phyloP scores from a whole-genome alignment of 2,113 vertebrate genomes.

The Columbina picui region DNA sequence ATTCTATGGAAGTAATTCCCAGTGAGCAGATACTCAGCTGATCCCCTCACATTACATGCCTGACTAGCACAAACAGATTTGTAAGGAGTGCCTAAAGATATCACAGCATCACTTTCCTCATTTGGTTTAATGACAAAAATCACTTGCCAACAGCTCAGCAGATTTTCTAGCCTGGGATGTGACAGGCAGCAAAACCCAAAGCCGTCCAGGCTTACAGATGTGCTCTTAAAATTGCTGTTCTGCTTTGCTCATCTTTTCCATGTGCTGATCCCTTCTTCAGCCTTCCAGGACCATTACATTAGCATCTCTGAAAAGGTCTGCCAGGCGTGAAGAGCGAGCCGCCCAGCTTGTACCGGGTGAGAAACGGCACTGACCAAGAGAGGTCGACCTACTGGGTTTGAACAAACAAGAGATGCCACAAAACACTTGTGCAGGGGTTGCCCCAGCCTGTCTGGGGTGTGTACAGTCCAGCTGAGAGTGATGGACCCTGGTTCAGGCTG shows the following conservation, averaged over 20 bases:
- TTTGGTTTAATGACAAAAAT: not conserved
- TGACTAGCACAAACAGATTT: not conserved
- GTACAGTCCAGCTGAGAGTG: not conserved
- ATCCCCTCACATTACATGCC: not conserved
- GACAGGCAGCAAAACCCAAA: not conserved
- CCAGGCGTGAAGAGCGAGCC: not conserved
- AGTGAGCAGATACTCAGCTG: rapidly evolving
- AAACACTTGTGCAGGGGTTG: not conserved
- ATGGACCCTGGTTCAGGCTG: not conserved
- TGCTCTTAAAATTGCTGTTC: not conserved
- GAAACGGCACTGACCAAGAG: not conserved
- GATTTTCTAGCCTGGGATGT: not conserved
- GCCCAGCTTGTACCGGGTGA: not conserved
- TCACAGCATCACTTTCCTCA: not conserved
- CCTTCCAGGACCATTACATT: not conserved
- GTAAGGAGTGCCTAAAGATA: not conserved
- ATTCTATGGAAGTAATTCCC: not conserved
- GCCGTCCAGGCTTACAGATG: not conserved
- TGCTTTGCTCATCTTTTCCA: not conserved
- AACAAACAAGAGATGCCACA: not conserved
- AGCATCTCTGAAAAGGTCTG: not conserved
- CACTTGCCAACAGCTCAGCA: not conserved
- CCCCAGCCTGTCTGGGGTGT: not conserved
- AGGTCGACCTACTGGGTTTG: rapidly evolving
- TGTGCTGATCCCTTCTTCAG: not conserved